A percentile compares a stretch with the other conserved stretches of the same genome.
Conservation (phyloP, 2,113 vertebrate species). For the Brachyhypopomus gauderio region DNA sequence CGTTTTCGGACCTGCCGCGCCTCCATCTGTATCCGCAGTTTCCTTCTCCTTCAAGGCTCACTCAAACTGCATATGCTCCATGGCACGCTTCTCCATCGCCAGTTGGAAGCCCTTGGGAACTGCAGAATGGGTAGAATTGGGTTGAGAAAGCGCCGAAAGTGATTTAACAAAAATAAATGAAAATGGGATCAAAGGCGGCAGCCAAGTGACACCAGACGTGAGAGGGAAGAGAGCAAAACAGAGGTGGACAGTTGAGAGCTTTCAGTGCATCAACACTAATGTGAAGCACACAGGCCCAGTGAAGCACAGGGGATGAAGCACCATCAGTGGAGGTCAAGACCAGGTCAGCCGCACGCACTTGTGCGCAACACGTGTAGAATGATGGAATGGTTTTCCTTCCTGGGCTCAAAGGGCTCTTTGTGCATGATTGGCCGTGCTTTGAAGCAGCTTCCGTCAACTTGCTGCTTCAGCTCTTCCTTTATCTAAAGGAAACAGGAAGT, state of each 20-base stretch:
- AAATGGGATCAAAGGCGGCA: neutral
- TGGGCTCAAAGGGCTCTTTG: conserved; percentile 90
- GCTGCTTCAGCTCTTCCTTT: conserved; percentile 84
- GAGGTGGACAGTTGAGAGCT: conserved; percentile 2
- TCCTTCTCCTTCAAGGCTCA: conserved; percentile 69
- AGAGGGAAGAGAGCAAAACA: neutral
- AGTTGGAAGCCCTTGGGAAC: conserved; percentile 85
- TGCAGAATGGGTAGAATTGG: conserved; percentile 80
- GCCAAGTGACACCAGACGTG: neutral
- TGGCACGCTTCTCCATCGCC: conserved; percentile 86
- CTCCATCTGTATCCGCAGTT: conserved; percentile 62
- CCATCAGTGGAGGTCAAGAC: neutral
- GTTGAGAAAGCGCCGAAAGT: conserved; percentile 72
- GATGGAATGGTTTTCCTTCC: conserved; percentile 75
- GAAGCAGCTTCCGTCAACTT: conserved; percentile 80
- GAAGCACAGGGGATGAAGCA: conserved; percentile 16
- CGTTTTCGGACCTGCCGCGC: conserved; percentile 66
- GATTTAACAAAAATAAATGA: neutral
- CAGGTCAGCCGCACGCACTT: neutral
- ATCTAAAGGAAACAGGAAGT: conserved; percentile 49
- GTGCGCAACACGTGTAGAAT: conserved; percentile 55
- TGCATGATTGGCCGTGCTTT: conserved; percentile 84
- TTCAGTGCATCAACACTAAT: neutral
- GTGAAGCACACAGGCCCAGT: neutral
- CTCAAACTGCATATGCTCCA: conserved; percentile 83